Evolutionary conservation across 1,140 invertebrate genomes (phyloP).

Genomic region (Drosophila athabasca): DNA sequence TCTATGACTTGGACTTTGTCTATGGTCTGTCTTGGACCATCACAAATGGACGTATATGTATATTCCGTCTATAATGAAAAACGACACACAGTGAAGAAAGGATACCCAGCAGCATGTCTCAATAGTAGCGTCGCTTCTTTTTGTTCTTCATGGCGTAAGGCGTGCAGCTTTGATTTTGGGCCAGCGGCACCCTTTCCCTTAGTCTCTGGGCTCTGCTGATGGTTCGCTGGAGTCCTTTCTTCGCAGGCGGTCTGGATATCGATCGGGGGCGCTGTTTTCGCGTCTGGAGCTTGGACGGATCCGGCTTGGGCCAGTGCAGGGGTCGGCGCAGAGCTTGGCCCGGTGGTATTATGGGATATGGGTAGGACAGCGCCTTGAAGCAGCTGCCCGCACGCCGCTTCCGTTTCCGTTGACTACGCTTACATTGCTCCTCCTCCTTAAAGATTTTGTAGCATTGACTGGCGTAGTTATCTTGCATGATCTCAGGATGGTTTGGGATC

Average conservation of each 20-base stretch:
- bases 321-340: conserved; percentile 26
- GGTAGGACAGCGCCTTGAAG: not conserved
- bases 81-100: too few species aligned
- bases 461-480: not conserved
- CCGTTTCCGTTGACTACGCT: conserved; percentile 9
- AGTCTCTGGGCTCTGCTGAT: not conserved
- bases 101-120: too few species aligned
- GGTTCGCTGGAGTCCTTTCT: not conserved
- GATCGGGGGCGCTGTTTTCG: not conserved
- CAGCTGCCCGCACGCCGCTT: not conserved
- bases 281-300: conserved; percentile 10
- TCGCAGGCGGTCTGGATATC: not conserved
- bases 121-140: too few species aligned
- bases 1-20: too few species aligned
- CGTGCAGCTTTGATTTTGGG: too few species aligned
- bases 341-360: not conserved
- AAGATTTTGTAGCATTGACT: conserved; percentile 7
- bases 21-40: too few species aligned
- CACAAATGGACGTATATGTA: too few species aligned
- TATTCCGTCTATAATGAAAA: too few species aligned
- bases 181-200: conserved; percentile 34
- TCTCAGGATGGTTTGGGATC: not conserved
- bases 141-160: too few species aligned
- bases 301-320: conserved; percentile 61
- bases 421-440: conserved; percentile 3